Evolutionary conservation across 1,140 invertebrate genomes (phyloP).

Genomic region (Drosophila triauraria): DNA sequence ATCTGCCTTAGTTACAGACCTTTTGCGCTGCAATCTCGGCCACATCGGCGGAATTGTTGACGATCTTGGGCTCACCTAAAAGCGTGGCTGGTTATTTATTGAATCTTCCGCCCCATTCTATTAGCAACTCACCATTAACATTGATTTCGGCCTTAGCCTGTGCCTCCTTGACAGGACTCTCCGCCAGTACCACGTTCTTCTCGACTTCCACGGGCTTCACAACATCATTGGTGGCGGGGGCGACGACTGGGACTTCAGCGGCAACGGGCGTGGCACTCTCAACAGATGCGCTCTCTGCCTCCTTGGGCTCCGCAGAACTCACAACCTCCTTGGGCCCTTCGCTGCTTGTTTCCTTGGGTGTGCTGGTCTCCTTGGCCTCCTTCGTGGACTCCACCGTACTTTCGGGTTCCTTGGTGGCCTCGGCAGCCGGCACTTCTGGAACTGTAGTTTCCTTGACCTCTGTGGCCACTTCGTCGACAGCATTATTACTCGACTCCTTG

Average conservation of each 20-base stretch:
- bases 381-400: constrained; percentile 17
- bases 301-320: constrained; percentile 30
- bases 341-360: constrained; percentile 23
- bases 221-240: constrained; percentile 58
- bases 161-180: constrained; percentile 53
- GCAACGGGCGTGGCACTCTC: constrained; percentile 35
- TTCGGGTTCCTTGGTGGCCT: constrained; percentile 18
- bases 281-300: constrained; percentile 12
- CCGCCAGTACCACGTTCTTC: constrained; percentile 11
- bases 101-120: background rate
- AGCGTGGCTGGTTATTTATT: background rate
- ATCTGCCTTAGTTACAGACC: constrained; percentile 69
- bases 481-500: constrained; percentile 40
- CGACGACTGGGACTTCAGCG: constrained; percentile 23
- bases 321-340: constrained; percentile 16
- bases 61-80: constrained; percentile 77
- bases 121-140: constrained; percentile 66
- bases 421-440: constrained; percentile 16
- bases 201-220: constrained; percentile 42
- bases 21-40: constrained; percentile 74
- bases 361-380: constrained; percentile 12
- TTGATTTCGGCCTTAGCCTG: constrained; percentile 68
- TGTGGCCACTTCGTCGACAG: constrained; percentile 36
- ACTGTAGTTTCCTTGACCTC: constrained; percentile 54
- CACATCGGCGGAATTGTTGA: constrained; percentile 65